phyloP scores from a whole-genome alignment of 1,140 invertebrate genomes.

The Musca vetustissima region DNA sequence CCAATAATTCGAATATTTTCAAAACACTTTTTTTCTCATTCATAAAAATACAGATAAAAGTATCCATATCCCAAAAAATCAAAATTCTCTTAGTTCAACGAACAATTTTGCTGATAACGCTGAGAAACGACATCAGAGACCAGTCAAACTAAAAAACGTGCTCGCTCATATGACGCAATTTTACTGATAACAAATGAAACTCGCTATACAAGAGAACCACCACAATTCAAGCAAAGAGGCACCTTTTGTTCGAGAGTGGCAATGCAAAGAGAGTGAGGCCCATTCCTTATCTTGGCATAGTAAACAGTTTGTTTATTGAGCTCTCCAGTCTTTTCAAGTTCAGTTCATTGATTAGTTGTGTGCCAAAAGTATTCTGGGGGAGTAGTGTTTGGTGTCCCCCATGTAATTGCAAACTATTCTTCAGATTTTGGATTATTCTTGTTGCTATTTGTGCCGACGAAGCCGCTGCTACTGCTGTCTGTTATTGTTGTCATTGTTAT shows the following conservation, averaged over 20 bases:
- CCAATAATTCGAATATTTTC: no score
- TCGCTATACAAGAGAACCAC: not conserved
- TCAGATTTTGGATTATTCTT: not conserved
- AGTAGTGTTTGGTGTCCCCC: not conserved
- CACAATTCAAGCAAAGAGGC: no score
- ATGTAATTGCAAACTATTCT: not conserved
- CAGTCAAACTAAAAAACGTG: not conserved
- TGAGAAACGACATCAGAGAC: no score
- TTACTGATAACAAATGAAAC: constrained; percentile 20
- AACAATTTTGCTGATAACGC: no score
- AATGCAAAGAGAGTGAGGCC: not conserved
- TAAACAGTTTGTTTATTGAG: not conserved
- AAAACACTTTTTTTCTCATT: no score
- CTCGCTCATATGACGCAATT: constrained; percentile 19
- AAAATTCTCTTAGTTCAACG: no score
- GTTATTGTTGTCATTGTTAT: not conserved
- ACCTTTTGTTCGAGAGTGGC: not conserved
- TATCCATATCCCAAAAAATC: no score
- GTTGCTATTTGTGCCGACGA: not conserved
- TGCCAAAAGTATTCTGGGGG: constrained; percentile 8
- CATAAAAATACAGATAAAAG: no score
- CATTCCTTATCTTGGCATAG: not conserved
- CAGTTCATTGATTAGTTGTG: constrained; percentile 4
- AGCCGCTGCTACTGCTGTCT: not conserved
- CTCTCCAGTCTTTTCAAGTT: not conserved